A percentile compares a stretch with the other conserved stretches of the same genome.
These are phyloP conservation scores for Harpalus rubripes DNA, from an alignment of 2,888 invertebrate genomes.

Conservation along the genomic window DNA sequence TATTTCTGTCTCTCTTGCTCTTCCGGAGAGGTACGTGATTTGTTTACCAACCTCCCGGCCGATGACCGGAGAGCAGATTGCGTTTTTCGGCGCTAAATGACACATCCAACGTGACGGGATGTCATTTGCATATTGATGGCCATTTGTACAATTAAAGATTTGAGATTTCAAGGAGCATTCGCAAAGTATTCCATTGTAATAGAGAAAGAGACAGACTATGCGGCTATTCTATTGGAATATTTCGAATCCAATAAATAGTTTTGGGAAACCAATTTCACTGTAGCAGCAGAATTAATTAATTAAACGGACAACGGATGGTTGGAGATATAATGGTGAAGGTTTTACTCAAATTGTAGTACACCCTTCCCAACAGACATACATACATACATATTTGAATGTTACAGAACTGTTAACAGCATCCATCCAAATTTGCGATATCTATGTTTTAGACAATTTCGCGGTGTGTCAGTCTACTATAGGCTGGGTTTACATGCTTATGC, in stretches of 20 bases:
- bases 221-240: conserved; percentile 23
- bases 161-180: conserved; percentile 4
- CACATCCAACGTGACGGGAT: conserved; percentile 56
- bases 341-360: background rate
- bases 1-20: conserved; percentile 1
- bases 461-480: background rate
- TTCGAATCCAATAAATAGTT: conserved; percentile 47
- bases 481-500: too few species aligned
- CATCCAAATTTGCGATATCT: background rate
- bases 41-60: conserved; percentile 56
- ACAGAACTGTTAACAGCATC: background rate
- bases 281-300: conserved; percentile 44
- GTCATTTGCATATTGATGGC: conserved; percentile 59
- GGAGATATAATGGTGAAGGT: conserved; percentile 5
- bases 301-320: conserved; percentile 12
- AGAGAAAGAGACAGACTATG: background rate
- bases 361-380: background rate
- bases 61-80: conserved; percentile 58
- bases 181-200: conserved; percentile 11
- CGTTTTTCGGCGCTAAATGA: conserved; percentile 55
- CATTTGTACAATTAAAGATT: conserved; percentile 50
- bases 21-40: conserved; percentile 65
- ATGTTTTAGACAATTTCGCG: background rate
- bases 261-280: conserved; percentile 49
- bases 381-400: background rate